These are phyloP conservation scores for Mionectes olivaceus DNA, from an alignment of 2,797 vertebrate genomes.

Conservation along the genomic window DNA sequence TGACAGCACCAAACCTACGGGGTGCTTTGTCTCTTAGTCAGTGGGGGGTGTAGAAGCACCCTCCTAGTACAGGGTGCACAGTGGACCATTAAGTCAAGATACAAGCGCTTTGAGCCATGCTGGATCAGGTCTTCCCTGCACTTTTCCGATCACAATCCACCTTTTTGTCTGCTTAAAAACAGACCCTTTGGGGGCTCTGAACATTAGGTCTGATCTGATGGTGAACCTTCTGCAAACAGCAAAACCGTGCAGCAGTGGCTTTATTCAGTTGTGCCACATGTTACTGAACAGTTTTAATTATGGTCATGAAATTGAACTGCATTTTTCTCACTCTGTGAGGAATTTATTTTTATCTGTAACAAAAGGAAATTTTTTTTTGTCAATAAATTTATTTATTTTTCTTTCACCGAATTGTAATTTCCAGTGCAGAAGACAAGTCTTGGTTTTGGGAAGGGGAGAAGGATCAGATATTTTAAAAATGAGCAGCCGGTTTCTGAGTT, in stretches of 20 bases:
- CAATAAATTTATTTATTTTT: slow-evolving; percentile 13
- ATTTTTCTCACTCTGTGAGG: slow-evolving; percentile 8
- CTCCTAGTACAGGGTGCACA: background rate
- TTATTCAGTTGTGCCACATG: background rate
- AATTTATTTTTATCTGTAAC: slow-evolving; percentile 33
- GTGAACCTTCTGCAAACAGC: background rate
- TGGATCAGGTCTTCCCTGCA: background rate
- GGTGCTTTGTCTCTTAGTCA: background rate
- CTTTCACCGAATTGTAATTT: slow-evolving; percentile 38
- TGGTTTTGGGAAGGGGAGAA: background rate
- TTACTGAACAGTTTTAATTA: background rate
- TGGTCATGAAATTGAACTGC: background rate
- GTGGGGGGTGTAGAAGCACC: accelerated
- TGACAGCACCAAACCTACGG: background rate
- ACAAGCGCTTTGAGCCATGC: background rate
- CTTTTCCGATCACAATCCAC: background rate
- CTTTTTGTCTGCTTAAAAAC: background rate
- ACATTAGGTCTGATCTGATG: background rate
- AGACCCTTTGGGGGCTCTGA: background rate
- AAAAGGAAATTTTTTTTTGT: slow-evolving; percentile 29
- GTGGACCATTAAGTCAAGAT: background rate
- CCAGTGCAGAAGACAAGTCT: background rate
- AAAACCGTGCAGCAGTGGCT: background rate
- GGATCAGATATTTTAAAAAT: background rate
- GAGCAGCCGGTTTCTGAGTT: slow-evolving; percentile 40